Percentiles rank a stretch among this genome's conserved stretches.
Evolutionary conservation across 2,888 invertebrate genomes (phyloP).

Genomic region (Esperia sulphurella): DNA sequence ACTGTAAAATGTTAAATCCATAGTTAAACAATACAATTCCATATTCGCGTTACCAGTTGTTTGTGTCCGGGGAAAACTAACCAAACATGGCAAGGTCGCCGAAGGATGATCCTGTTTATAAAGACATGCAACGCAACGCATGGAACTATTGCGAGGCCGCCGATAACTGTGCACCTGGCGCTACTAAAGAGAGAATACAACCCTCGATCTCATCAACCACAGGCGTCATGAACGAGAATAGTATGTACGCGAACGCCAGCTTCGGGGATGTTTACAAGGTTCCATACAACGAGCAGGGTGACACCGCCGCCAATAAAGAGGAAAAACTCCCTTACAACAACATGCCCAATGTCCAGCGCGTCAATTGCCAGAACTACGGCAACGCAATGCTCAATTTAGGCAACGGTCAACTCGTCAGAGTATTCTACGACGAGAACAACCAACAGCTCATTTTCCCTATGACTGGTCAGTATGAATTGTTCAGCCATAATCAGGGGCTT

Average conservation of each 20-base stretch:
- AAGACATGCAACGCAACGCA: conserved; percentile 63
- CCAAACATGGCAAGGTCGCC: conserved; percentile 77
- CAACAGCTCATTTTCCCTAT: conserved; percentile 69
- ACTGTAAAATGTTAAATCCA: conserved; percentile 57
- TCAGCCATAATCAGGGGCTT: conserved; percentile 59
- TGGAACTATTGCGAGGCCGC: conserved; percentile 69
- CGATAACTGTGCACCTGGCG: conserved; percentile 57
- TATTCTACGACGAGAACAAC: conserved; percentile 70
- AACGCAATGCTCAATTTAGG: conserved; percentile 69
- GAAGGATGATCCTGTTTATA: conserved; percentile 70
- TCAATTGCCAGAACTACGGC: conserved; percentile 57
- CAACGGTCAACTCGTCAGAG: conserved; percentile 66
- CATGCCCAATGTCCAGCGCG: conserved; percentile 43
- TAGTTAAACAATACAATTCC: conserved; percentile 37
- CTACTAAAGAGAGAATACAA: conserved; percentile 53
- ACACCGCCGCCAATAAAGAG: conserved; percentile 46
- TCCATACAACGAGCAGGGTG: conserved; percentile 52
- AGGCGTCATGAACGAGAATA: conserved; percentile 51
- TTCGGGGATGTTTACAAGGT: conserved; percentile 60
- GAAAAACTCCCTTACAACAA: conserved; percentile 52
- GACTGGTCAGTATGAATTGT: conserved; percentile 69
- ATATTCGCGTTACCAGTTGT: conserved; percentile 25
- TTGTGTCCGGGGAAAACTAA: conserved; percentile 42
- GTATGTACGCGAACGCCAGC: conserved; percentile 53
- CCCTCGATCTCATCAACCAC: conserved; percentile 44